A percentile compares a stretch with the other conserved stretches of the same genome.
phyloP scores from a whole-genome alignment of 2,888 invertebrate genomes.

The Psylliodes chrysocephalus region DNA sequence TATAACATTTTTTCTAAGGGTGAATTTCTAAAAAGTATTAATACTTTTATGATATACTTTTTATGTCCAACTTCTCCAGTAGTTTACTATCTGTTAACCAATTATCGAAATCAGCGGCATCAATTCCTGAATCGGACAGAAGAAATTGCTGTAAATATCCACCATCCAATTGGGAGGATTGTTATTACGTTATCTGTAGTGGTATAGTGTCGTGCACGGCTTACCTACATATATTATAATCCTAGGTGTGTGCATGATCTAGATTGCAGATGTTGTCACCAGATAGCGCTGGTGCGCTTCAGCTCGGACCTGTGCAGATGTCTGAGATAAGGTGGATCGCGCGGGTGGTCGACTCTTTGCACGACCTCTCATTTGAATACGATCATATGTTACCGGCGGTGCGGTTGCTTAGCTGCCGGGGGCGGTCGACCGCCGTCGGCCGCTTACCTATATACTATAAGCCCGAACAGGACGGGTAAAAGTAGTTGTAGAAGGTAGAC shows the following conservation, averaged over 20 bases:
- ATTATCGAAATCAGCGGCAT: slow-evolving; percentile 3
- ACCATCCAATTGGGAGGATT: slow-evolving; percentile 17
- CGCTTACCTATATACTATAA: no score
- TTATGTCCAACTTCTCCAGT: no score
- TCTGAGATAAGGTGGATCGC: slow-evolving; percentile 58
- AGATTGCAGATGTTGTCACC: slow-evolving; percentile 66
- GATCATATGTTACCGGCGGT: slow-evolving; percentile 59
- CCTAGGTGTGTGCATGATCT: slow-evolving; percentile 64
- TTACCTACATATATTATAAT: slow-evolving; percentile 58
- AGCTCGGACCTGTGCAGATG: slow-evolving; percentile 57
- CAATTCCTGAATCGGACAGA: background rate
- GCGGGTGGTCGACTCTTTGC: slow-evolving; percentile 60
- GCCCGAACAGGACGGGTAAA: slow-evolving; percentile 5
- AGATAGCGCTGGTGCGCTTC: slow-evolving; percentile 57
- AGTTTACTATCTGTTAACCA: background rate
- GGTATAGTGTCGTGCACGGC: slow-evolving; percentile 28
- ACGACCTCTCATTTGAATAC: slow-evolving; percentile 63
- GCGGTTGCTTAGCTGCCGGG: slow-evolving; percentile 36
- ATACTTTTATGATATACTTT: no score
- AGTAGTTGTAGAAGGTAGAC: slow-evolving; percentile 10
- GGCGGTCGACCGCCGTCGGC: no score
- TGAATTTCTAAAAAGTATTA: no score
- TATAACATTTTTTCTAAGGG: no score
- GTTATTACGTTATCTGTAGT: slow-evolving; percentile 35
- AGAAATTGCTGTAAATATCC: slow-evolving; percentile 4